Percentiles rank a stretch among this genome's conserved stretches.
These are phyloP conservation scores for Catharus bicknelli DNA, from an alignment of 2,113 vertebrate genomes.

Conservation along the genomic window DNA sequence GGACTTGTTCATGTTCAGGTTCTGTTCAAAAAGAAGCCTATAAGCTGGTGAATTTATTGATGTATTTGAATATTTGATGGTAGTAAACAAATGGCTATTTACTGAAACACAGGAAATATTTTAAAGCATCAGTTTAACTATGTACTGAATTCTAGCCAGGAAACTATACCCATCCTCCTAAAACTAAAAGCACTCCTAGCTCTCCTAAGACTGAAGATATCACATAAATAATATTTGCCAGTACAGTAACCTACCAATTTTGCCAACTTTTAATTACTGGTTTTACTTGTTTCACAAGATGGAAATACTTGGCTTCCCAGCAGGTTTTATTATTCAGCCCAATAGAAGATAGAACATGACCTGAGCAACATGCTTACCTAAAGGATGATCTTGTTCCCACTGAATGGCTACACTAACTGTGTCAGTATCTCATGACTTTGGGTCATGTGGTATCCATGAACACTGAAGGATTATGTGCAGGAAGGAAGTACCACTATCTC, in stretches of 20 bases:
- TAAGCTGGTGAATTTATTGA: neutral
- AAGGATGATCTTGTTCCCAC: neutral
- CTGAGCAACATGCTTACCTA: neutral
- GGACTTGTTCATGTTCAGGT: neutral
- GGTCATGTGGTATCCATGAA: neutral
- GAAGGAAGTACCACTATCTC: neutral
- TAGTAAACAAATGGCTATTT: neutral
- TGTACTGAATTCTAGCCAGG: neutral
- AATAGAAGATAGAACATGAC: neutral
- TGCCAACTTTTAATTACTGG: neutral
- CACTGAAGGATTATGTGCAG: neutral
- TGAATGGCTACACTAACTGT: neutral
- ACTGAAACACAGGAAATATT: neutral
- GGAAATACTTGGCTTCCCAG: neutral
- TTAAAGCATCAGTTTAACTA: neutral
- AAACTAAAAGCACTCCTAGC: neutral
- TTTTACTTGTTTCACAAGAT: neutral
- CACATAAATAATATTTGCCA: neutral
- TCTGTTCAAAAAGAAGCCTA: neutral
- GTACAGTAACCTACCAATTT: neutral
- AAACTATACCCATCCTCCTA: neutral
- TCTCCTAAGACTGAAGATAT: neutral
- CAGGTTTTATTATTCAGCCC: neutral
- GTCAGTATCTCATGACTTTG: neutral
- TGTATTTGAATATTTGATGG: neutral